Conservation (phyloP, 1,140 invertebrate genomes). For the Drosophila ercepeae region DNA sequence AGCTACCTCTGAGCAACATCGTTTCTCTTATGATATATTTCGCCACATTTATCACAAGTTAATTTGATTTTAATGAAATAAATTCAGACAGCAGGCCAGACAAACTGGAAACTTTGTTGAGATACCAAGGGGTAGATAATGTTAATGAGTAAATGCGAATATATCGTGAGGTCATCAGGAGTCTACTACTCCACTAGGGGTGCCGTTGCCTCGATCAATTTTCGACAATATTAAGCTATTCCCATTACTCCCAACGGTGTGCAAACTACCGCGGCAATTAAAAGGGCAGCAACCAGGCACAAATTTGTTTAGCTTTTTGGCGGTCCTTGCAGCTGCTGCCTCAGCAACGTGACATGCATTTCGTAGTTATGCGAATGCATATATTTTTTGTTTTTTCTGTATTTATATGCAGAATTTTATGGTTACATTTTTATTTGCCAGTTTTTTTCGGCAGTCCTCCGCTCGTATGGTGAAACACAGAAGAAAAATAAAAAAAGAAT, state of each 20-base stretch:
- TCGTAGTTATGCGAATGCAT: slow-evolving; percentile 6
- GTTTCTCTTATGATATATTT: slow-evolving; percentile 76
- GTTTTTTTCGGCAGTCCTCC: slow-evolving; percentile 40
- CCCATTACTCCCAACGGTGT: slow-evolving; percentile 13
- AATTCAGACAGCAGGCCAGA: slow-evolving; percentile 55
- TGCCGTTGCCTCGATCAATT: slow-evolving; percentile 53
- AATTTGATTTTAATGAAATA: slow-evolving; percentile 83
- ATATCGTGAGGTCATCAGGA: slow-evolving; percentile 24
- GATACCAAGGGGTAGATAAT: slow-evolving; percentile 80
- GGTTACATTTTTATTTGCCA: slow-evolving; percentile 66
- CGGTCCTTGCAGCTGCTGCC: slow-evolving; percentile 56
- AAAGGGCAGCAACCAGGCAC: slow-evolving; percentile 54
- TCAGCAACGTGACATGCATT: slow-evolving; percentile 72
- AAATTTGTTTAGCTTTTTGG: slow-evolving; percentile 58
- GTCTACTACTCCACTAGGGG: slow-evolving; percentile 13
- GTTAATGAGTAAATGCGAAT: slow-evolving; percentile 65
- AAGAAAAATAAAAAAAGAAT: slow-evolving; percentile 33
- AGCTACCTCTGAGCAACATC: slow-evolving; percentile 5
- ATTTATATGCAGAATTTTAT: slow-evolving; percentile 14
- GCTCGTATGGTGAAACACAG: slow-evolving; percentile 39
- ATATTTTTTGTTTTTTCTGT: slow-evolving; percentile 28
- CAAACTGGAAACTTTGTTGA: slow-evolving; percentile 65
- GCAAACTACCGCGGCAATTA: slow-evolving; percentile 58
- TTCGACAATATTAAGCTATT: slow-evolving; percentile 80
- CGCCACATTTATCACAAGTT: slow-evolving; percentile 81